These are phyloP conservation scores for Microtus richardsoni DNA, from an alignment of 2,113 vertebrate genomes.

Conservation along the genomic window DNA sequence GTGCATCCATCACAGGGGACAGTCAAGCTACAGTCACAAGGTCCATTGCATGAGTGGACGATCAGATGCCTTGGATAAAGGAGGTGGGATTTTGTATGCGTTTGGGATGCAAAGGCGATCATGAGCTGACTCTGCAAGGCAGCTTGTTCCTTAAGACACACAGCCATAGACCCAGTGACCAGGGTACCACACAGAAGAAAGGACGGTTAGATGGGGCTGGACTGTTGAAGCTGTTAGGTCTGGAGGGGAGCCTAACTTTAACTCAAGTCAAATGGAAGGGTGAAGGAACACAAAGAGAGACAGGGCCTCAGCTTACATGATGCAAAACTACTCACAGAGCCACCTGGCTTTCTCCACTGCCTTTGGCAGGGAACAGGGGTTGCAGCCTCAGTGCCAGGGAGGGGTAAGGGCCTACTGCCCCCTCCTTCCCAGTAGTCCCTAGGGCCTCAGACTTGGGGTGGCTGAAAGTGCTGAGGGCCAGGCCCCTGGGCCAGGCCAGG, in stretches of 20 bases:
- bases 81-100: neutral
- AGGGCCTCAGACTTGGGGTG: slow-evolving; percentile 78
- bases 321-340: neutral
- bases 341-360: neutral
- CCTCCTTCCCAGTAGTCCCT: neutral
- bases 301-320: slow-evolving; percentile 41
- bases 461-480: slow-evolving; percentile 89
- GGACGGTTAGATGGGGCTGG: neutral
- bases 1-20: neutral
- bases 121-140: neutral
- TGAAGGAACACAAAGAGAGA: neutral
- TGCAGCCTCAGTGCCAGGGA: neutral
- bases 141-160: neutral
- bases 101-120: neutral
- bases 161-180: neutral
- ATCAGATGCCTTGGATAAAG: neutral
- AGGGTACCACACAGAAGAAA: neutral
- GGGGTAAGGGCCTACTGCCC: neutral
- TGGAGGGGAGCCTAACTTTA: neutral
- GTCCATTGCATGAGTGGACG: neutral
- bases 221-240: neutral
- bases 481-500: slow-evolving; percentile 80
- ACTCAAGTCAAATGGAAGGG: neutral
- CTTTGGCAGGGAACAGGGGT: neutral
- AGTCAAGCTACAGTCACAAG: neutral